Evolutionary conservation across 2,113 vertebrate genomes (phyloP), one percentile per base, ranked within the genome.

Genomic region (Chascanopsetta lugubris): DNA sequence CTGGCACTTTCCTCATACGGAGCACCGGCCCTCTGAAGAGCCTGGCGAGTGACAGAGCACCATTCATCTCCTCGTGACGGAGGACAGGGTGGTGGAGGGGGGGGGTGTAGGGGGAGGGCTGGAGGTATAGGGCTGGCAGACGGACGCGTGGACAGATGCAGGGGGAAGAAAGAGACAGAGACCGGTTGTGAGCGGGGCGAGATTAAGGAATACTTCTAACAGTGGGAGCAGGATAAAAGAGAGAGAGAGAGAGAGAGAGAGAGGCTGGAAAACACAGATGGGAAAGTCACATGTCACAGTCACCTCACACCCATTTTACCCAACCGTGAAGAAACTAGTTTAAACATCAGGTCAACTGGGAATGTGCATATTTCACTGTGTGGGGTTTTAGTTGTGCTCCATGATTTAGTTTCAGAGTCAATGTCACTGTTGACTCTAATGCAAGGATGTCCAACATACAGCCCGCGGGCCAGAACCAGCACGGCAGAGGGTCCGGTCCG

Each of bases 1-100:
- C 91, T 92, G 92, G 88, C 92, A 93, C 91, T 93, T 92, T 93
- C 90, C 90, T 90, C 90, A 90, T 88, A 89, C 84, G 61, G 87
- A 85, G 91, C 78, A 29, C 78, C 17, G 77, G 85, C 84, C 82
- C 90, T 91, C 92, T 89, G 90, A 92, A 93, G 90, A 91, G 88
- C 86, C 82, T 72, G 78, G 82, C 86, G 45, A 84, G 86, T 90
- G 91, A 92, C 92, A 90, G 91, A 85, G 85, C 79, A 68, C 91
- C 90, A 93, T 93, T 92, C 90, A 93, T 93, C 92, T 93, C 88
- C 78, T 69, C 56, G 27, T 86, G 90, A 89, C 75, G 79, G 80
- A 71, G 76, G 81, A 59, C n/a, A 34, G 26, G 38, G 64, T n/a
- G 36, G 32, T 20, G 40, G 25, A 40, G 54, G 40, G 26, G 38